Conservation (phyloP, 2,797 vertebrate genomes). For the Rhinophrynus dorsalis region DNA sequence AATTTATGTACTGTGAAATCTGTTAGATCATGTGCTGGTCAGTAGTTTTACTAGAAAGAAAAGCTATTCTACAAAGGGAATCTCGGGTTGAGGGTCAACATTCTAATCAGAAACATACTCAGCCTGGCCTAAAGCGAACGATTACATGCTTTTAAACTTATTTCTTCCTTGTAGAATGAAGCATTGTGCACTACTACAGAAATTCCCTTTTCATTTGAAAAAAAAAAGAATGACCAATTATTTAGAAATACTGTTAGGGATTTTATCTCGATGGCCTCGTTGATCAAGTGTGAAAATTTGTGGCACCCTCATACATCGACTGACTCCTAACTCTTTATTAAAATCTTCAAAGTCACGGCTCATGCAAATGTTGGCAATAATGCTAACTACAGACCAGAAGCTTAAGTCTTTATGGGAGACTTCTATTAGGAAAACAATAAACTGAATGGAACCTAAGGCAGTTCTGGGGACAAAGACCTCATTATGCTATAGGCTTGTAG, state of each 20-base stretch:
- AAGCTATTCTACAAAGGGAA: slow-evolving; percentile 75
- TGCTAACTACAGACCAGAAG: slow-evolving; percentile 37
- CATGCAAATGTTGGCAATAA: slow-evolving; percentile 49
- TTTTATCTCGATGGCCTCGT: slow-evolving; percentile 55
- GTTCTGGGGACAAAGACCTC: slow-evolving; percentile 45
- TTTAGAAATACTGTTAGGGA: slow-evolving; percentile 62
- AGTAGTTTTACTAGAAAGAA: slow-evolving; percentile 71
- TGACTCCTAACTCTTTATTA: slow-evolving; percentile 49
- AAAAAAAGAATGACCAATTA: slow-evolving; percentile 62
- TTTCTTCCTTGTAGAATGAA: slow-evolving; percentile 63
- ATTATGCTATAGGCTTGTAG: slow-evolving; percentile 35
- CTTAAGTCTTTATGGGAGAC: slow-evolving; percentile 52
- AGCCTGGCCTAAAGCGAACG: slow-evolving; percentile 69
- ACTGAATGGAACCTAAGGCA: slow-evolving; percentile 43
- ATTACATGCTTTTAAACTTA: slow-evolving; percentile 69
- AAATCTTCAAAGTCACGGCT: slow-evolving; percentile 55
- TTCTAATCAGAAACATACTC: slow-evolving; percentile 76
- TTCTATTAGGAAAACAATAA: slow-evolving; percentile 47
- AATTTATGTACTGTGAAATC: slow-evolving; percentile 84
- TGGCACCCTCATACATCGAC: neutral
- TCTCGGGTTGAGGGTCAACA: slow-evolving; percentile 73
- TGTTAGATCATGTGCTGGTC: slow-evolving; percentile 78
- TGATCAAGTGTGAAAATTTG: slow-evolving; percentile 58
- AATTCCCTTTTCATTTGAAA: slow-evolving; percentile 61
- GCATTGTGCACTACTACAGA: slow-evolving; percentile 66